Conservation (phyloP, 1,140 invertebrate genomes). For the Neocloeon triangulifer region DNA sequence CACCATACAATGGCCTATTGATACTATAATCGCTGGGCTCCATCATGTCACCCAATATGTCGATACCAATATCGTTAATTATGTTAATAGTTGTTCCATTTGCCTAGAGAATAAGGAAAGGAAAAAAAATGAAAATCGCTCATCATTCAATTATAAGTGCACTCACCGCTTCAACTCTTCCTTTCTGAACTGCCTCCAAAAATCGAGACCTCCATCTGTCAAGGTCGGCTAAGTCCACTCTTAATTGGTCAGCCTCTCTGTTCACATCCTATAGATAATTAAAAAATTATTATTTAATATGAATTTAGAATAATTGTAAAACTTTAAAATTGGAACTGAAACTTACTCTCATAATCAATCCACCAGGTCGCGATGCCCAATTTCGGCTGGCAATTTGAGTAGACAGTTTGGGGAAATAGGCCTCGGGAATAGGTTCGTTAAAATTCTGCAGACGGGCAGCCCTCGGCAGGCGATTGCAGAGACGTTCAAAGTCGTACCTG, state of each 20-base stretch:
- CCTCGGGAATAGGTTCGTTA: constrained; percentile 7
- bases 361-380: constrained; percentile 7
- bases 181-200: constrained; percentile 17
- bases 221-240: constrained; percentile 12
- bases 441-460: constrained; percentile 6
- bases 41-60: constrained; percentile 23
- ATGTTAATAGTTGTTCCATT: constrained; percentile 26
- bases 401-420: constrained; percentile 8
- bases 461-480: neutral
- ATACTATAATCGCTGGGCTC: constrained; percentile 11
- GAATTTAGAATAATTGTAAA: neutral
- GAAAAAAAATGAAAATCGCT: neutral
- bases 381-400: constrained; percentile 3
- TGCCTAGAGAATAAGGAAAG: constrained; percentile 12
- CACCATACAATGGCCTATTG: constrained; percentile 14
- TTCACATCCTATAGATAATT: constrained; percentile 9
- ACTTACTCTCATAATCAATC: constrained; percentile 5
- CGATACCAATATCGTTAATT: constrained; percentile 45
- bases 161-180: constrained; percentile 12
- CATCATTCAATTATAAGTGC: neutral
- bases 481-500: constrained; percentile 3
- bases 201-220: constrained; percentile 17
- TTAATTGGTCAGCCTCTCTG: constrained; percentile 9
- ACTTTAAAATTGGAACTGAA: neutral
- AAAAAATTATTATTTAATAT: neutral